Conservation (phyloP, 2,888 invertebrate genomes). For the Tiliacea aurago region DNA sequence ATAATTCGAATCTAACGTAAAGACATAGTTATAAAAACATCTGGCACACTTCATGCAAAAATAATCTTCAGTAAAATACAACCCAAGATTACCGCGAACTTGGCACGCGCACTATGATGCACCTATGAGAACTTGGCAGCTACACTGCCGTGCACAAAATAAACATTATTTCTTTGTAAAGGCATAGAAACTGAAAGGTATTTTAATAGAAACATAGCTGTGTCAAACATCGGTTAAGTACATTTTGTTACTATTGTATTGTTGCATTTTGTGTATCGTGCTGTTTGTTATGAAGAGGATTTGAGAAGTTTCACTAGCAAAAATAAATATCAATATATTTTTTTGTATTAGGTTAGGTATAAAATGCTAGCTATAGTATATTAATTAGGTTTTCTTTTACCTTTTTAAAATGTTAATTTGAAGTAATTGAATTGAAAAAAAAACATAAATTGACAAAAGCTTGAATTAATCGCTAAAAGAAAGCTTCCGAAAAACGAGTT, state of each 20-base stretch:
- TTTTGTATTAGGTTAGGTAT: neutral
- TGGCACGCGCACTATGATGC: constrained; percentile 39
- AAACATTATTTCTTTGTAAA: constrained; percentile 23
- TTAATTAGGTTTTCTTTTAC: neutral
- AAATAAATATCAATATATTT: neutral
- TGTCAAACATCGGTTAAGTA: constrained; percentile 32
- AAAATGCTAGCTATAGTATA: neutral
- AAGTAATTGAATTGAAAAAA: neutral
- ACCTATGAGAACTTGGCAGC: constrained; percentile 55
- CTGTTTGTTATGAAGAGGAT: neutral
- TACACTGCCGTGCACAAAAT: neutral
- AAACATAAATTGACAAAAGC: too few species aligned
- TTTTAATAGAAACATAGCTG: constrained; percentile 25
- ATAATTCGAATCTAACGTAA: too few species aligned
- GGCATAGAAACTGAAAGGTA: constrained; percentile 37
- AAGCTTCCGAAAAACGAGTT: neutral
- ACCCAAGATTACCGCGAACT: constrained; percentile 35
- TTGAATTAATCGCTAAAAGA: neutral
- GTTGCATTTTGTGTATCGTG: constrained; percentile 26
- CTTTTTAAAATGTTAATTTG: neutral
- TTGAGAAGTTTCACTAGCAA: constrained; percentile 35
- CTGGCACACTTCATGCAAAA: constrained; percentile 22
- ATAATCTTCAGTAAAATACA: constrained; percentile 48
- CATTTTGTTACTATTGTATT: constrained; percentile 30
- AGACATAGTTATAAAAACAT: neutral